Evolutionary conservation across 35 echinoderm and acorn worm species (phyloP).

Genomic region (Nesometra sesokonis): DNA sequence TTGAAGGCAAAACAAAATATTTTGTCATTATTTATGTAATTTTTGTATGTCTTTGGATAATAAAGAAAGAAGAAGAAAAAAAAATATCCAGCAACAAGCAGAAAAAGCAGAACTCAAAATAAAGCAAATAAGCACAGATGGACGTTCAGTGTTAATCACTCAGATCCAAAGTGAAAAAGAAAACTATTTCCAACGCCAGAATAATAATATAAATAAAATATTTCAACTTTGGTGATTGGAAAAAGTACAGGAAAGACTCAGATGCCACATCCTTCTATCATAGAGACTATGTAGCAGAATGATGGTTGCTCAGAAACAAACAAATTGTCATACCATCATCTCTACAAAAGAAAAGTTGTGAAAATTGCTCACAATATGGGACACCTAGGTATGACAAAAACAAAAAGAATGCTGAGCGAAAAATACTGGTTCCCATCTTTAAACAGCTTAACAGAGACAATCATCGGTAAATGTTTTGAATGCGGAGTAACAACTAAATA

Average conservation of each 20-base stretch:
- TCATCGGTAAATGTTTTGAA: constrained; percentile 45
- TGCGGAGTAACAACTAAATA: neutral
- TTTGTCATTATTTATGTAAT: too few species aligned
- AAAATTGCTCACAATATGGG: too few species aligned
- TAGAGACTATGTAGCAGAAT: constrained; percentile 18
- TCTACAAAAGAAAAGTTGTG: constrained; percentile 8
- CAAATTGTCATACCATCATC: constrained; percentile 27
- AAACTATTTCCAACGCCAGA: constrained; percentile 22
- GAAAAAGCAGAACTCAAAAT: constrained; percentile 43
- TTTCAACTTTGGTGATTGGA: constrained; percentile 20
- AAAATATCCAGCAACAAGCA: constrained; percentile 10
- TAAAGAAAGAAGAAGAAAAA: too few species aligned
- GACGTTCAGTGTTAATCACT: constrained; percentile 25
- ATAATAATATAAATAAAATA: constrained; percentile 14
- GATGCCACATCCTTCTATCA: constrained; percentile 39
- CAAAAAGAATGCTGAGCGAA: constrained; percentile 43
- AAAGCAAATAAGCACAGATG: constrained; percentile 18
- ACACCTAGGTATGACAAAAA: too few species aligned
- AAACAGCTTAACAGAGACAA: constrained; percentile 30
- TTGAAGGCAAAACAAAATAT: too few species aligned
- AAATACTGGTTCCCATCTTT: constrained; percentile 57
- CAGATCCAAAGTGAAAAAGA: constrained; percentile 21
- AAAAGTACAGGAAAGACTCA: constrained; percentile 33
- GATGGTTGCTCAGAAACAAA: constrained; percentile 22
- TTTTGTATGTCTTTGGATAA: too few species aligned